Percentiles rank a stretch among this genome's conserved stretches.
Conservation (phyloP, 2,113 vertebrate species). For the Camarhynchus parvulus region DNA sequence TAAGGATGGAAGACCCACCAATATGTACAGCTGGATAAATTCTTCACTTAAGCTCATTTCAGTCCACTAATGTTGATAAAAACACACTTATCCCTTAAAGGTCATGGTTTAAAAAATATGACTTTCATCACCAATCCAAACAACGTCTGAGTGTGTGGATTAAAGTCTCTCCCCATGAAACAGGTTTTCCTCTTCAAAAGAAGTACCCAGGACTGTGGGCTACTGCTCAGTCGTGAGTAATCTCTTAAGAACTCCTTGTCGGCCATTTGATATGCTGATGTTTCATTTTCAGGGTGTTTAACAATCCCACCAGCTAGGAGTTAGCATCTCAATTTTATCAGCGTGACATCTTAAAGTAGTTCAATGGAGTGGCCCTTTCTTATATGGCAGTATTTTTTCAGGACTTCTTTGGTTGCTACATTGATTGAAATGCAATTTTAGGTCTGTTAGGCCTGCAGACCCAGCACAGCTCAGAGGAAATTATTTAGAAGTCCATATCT, state of each 20-base stretch:
- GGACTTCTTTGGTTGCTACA: neutral
- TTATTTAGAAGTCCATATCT: neutral
- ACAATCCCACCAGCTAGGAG: neutral
- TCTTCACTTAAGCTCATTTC: neutral
- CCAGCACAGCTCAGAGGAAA: neutral
- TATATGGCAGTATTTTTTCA: neutral
- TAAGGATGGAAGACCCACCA: neutral
- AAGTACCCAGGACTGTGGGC: neutral
- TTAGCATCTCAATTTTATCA: neutral
- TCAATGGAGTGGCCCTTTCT: neutral
- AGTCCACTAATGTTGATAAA: neutral
- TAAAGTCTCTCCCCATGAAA: neutral
- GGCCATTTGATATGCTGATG: neutral
- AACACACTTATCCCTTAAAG: neutral
- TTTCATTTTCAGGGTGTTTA: constrained; percentile 32
- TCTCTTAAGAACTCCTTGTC: neutral
- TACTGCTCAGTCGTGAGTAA: neutral
- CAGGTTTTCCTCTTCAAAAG: neutral
- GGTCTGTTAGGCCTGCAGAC: neutral
- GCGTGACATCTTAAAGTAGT: neutral
- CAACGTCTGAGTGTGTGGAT: neutral
- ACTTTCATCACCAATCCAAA: neutral
- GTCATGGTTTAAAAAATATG: neutral
- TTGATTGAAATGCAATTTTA: neutral
- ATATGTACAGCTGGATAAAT: neutral